Conservation (phyloP, 2,113 vertebrate genomes). For the Dendrocopos noguchii region DNA sequence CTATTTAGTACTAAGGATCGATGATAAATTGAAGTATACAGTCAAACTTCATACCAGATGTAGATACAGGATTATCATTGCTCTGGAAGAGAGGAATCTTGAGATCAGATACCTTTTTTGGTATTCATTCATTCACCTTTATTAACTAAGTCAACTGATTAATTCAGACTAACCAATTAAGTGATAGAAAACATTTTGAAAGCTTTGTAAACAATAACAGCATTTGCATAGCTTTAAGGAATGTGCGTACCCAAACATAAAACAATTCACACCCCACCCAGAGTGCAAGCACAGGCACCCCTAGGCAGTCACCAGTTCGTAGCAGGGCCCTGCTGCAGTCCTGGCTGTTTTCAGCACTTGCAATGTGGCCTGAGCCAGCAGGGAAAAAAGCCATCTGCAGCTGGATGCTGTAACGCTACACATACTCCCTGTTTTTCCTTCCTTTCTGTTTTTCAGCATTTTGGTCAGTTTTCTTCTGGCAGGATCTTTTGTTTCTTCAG, state of each 20-base stretch:
- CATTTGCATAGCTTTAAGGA: neutral
- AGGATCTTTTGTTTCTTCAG: neutral
- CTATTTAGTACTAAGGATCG: neutral
- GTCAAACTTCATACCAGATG: neutral
- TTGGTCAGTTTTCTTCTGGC: neutral
- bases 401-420: rapidly evolving
- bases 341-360: neutral
- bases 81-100: neutral
- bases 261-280: neutral
- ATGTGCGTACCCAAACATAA: neutral
- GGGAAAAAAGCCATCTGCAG: neutral
- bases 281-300: neutral
- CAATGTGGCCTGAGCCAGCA: neutral
- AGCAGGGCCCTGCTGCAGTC: neutral
- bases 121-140: neutral
- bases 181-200: neutral
- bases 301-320: neutral
- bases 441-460: neutral
- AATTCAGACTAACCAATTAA: neutral
- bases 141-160: neutral
- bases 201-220: neutral
- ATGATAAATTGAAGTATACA: rapidly evolving
- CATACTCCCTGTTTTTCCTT: neutral
- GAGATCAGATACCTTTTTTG: neutral
- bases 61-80: neutral